Conservation (phyloP, 2,113 vertebrate species). For the Amblyopsis rosae region DNA sequence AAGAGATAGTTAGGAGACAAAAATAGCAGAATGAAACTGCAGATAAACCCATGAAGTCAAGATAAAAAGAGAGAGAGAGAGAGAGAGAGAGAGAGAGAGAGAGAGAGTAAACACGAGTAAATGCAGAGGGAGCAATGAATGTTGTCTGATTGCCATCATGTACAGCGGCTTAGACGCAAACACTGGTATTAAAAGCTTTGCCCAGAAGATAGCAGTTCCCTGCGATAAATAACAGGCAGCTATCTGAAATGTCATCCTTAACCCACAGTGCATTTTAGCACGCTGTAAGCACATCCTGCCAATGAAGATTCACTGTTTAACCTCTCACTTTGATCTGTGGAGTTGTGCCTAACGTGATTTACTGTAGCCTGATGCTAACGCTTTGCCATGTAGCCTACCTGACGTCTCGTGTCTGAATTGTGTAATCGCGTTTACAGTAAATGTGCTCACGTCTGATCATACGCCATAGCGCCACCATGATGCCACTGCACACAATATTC, state of each 20-base stretch:
- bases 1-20: not conserved
- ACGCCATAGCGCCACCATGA: too few species aligned
- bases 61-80: constrained; percentile 27
- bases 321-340: not conserved
- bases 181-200: constrained; percentile 42
- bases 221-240: not conserved
- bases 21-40: not conserved
- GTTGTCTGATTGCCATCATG: constrained; percentile 28
- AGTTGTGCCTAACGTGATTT: too few species aligned
- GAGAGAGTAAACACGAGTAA: constrained; percentile 11
- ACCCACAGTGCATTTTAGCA: not conserved
- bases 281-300: not conserved
- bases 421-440: not conserved
- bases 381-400: not conserved
- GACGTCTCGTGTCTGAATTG: not conserved
- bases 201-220: constrained; percentile 10
- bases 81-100: constrained; percentile 27
- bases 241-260: constrained; percentile 15
- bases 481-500: too few species aligned
- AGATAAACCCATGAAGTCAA: too few species aligned
- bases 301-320: not conserved
- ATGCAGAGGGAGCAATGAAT: constrained; percentile 9
- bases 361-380: too few species aligned
- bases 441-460: not conserved
- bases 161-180: constrained; percentile 30